Conservation (phyloP, 2,113 vertebrate species). For the Dendrocopos noguchii region DNA sequence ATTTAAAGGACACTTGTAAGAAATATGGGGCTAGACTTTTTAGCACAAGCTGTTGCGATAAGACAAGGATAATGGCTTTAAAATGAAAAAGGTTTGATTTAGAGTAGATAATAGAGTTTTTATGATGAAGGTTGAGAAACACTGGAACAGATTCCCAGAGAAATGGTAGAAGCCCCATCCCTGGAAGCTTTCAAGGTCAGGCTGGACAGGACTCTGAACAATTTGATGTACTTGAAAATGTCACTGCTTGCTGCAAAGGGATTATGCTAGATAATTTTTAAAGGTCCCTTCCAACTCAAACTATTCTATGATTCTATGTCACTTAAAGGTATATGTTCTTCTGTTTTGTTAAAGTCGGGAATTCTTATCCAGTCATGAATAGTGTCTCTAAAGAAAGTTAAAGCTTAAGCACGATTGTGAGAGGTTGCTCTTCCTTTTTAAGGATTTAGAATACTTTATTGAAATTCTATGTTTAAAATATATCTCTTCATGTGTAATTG, state of each 20-base stretch:
- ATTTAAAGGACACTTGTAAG: too few species aligned
- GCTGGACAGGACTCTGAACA: background rate
- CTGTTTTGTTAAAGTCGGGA: background rate
- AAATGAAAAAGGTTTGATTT: background rate
- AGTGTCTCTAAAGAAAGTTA: background rate
- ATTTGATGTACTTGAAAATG: background rate
- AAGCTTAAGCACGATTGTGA: background rate
- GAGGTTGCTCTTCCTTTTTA: background rate
- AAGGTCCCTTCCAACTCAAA: background rate
- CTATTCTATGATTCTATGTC: background rate
- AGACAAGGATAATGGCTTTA: background rate
- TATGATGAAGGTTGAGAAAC: background rate
- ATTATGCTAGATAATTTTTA: background rate
- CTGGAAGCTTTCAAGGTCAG: background rate
- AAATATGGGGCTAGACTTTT: too few species aligned
- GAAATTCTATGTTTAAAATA: background rate
- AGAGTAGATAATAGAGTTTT: background rate
- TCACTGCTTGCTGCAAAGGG: background rate
- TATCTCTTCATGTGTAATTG: background rate
- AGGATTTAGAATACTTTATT: background rate
- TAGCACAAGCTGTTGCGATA: background rate
- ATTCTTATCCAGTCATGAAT: background rate
- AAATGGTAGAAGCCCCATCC: background rate
- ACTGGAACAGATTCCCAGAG: background rate
- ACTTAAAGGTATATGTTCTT: background rate